Evolutionary conservation across 2,113 vertebrate species (phyloP).

Genomic region (Antechinus stuartii): DNA sequence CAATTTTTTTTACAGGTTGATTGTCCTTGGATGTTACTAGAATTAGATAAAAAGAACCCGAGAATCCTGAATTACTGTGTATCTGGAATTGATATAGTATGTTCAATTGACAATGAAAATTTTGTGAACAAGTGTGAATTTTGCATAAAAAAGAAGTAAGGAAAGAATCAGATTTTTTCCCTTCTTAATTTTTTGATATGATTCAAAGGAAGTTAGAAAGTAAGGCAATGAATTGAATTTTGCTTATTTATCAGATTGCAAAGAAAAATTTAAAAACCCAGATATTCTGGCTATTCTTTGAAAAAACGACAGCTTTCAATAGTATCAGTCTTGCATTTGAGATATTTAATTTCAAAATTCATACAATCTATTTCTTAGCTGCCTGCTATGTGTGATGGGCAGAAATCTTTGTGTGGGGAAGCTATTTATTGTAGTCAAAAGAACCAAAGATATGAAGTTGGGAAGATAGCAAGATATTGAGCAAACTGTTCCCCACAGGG

Average conservation of each 20-base stretch:
- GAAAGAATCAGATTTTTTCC: background rate
- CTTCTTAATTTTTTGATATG: background rate
- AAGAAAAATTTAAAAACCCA: background rate
- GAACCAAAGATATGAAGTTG: background rate
- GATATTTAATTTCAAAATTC: background rate
- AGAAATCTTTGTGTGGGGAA: too few species aligned
- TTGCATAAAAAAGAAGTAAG: background rate
- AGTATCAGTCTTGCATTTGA: background rate
- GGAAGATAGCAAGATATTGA: background rate
- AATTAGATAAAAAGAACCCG: rapidly evolving
- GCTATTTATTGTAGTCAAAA: too few species aligned
- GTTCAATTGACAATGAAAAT: background rate
- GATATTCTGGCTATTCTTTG: background rate
- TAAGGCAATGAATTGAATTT: background rate
- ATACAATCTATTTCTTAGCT: background rate
- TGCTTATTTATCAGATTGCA: background rate
- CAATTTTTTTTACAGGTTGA: background rate
- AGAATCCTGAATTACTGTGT: background rate
- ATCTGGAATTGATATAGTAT: background rate
- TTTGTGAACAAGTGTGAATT: background rate
- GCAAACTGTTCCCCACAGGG: background rate
- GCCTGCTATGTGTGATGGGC: too few species aligned
- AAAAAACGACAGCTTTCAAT: background rate
- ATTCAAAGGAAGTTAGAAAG: background rate
- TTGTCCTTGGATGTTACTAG: background rate